These are phyloP conservation scores for Pheucticus melanocephalus DNA, from an alignment of 2,113 vertebrate species.

Conservation along the genomic window DNA sequence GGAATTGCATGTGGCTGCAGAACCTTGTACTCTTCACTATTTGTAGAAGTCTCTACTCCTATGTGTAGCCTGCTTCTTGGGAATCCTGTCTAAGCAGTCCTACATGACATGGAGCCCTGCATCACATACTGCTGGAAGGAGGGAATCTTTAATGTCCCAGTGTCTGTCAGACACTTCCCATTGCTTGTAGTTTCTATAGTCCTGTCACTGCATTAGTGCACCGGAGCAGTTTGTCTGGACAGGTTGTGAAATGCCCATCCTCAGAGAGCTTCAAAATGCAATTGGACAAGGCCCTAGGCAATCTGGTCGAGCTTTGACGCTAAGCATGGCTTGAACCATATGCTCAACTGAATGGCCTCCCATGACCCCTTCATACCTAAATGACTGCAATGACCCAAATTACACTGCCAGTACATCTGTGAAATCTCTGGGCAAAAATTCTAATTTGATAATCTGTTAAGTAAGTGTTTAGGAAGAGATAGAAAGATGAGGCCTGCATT, in stretches of 20 bases:
- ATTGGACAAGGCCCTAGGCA: slow-evolving; percentile 10
- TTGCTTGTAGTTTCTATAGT: neutral
- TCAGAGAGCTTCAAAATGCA: neutral
- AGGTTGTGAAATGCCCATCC: neutral
- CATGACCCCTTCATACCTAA: neutral
- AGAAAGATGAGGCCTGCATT: neutral
- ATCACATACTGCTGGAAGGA: neutral
- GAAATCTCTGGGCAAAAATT: neutral
- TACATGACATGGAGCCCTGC: neutral
- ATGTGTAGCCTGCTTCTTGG: neutral
- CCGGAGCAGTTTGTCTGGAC: neutral
- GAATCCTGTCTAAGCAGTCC: neutral
- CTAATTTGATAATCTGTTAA: neutral
- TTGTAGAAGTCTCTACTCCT: neutral
- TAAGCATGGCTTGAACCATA: neutral
- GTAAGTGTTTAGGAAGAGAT: neutral
- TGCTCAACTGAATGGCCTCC: neutral
- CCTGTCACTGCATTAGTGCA: neutral
- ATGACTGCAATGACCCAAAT: neutral
- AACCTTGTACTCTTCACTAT: neutral
- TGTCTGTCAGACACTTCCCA: neutral
- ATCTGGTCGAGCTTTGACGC: neutral
- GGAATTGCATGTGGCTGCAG: neutral
- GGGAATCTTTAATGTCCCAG: neutral
- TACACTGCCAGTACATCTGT: neutral